Base-by-base conservation (phyloP, 1,140 invertebrate genomes). In the Solen grandis region DNA sequence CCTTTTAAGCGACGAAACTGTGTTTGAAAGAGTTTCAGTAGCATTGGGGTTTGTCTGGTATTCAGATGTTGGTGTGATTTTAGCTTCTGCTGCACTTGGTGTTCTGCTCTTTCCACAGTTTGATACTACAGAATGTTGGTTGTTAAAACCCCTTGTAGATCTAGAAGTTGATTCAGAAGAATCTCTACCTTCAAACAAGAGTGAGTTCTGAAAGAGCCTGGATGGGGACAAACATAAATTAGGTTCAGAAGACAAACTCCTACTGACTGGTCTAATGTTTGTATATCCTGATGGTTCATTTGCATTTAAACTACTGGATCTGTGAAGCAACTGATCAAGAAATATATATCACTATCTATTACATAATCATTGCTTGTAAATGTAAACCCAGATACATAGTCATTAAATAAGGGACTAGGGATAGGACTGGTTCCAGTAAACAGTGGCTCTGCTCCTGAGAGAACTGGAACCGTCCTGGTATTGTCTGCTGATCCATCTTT, bases 331-430 rank as follows among this genome's bases (percentile, higher is more conserved):
- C 36, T 25, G 3, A 60, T 74, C 70, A 60, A 35, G 8, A 46
- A 19, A 46, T 10, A 19, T 10, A 10, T 46, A 19, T 46, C 41
- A 46, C 19, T 46, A 38, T 52, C 50, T 38, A 59, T 25, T 38
- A 59, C n/a, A 76, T 46, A 46, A 25, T 76, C 38, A n/a, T 65
- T 31, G 16, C 16, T 69, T 50, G 63, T 68, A 57, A 84, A 63
- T 52, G 69, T 46, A 55, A 69, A 52, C 52, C 70, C n/a, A 5
- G 36, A 66, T 27, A 63, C 27, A 70, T 35, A 36, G 25, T 66
- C 63, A 54, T 22, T 52, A 63, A 68, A 74, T 33, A 73, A 60
- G 31, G 74, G 59, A 57, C 62, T 75, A 59, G 68, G 38, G 13
- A 66, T 57, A 27, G 63, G 62, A 25, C 74, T 65, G 19, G 60